phyloP scores from a whole-genome alignment of 2,888 invertebrate species.

The Drosophila nr. medialis region DNA sequence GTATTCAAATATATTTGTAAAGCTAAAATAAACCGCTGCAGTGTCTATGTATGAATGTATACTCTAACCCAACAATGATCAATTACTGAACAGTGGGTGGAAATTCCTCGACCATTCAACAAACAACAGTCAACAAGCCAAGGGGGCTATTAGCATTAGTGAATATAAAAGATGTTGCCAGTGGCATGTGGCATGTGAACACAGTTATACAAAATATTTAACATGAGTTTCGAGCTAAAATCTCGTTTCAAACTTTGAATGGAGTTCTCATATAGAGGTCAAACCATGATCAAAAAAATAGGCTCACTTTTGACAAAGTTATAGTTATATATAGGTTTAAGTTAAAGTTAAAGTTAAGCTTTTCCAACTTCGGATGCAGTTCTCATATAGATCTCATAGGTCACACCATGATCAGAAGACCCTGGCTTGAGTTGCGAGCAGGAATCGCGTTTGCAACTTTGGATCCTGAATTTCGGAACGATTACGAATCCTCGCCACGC shows the following conservation, averaged over 20 bases:
- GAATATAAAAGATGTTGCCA: background rate
- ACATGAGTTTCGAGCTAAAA: background rate
- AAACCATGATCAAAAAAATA: too few relatives aligned
- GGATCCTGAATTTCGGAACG: background rate
- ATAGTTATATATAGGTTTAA: too few relatives aligned
- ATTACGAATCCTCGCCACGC: background rate
- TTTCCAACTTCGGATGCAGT: background rate
- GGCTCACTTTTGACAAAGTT: too few relatives aligned
- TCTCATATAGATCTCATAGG: background rate
- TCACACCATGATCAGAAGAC: too few relatives aligned
- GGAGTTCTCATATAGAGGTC: background rate
- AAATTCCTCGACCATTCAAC: background rate
- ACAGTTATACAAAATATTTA: background rate
- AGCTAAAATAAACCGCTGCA: constrained; percentile 46
- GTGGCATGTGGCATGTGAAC: background rate
- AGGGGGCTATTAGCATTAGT: background rate
- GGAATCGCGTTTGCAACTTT: background rate
- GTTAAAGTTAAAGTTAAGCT: too few relatives aligned
- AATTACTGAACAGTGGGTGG: background rate
- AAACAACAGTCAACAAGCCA: background rate
- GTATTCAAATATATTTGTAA: constrained; percentile 41
- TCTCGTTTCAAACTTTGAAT: background rate
- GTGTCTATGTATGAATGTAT: constrained; percentile 44
- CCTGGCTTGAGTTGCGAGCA: background rate
- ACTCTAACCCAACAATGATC: constrained; percentile 10